Evolutionary conservation across 2,113 vertebrate species (phyloP).

Genomic region (Anarrhichthys ocellatus): DNA sequence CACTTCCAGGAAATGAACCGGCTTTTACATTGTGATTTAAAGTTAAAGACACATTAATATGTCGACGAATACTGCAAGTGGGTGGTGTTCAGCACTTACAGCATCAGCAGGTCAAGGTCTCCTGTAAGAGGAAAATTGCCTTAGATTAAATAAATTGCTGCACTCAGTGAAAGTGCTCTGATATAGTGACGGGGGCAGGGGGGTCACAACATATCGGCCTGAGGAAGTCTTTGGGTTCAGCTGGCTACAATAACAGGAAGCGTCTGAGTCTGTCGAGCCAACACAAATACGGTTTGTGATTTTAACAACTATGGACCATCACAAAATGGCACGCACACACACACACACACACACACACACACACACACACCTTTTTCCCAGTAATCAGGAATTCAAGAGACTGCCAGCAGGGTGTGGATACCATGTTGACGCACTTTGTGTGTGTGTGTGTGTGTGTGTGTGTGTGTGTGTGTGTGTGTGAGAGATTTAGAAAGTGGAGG

Average conservation of each 20-base stretch:
- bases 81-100: background rate
- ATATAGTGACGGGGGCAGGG: background rate
- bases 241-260: slow-evolving; percentile 65
- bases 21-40: background rate
- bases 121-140: background rate
- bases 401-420: slow-evolving; percentile 61
- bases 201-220: slow-evolving; percentile 31
- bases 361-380: slow-evolving; percentile 40
- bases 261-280: slow-evolving; percentile 43
- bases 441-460: slow-evolving; percentile 24
- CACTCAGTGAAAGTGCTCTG: slow-evolving; percentile 27
- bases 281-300: slow-evolving; percentile 55
- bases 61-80: background rate
- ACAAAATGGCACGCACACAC: slow-evolving; percentile 22
- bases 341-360: slow-evolving; percentile 8
- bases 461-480: slow-evolving; percentile 45
- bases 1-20: background rate
- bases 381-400: slow-evolving; percentile 40
- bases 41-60: background rate
- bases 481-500: background rate
- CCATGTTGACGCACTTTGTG: slow-evolving; percentile 52
- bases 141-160: slow-evolving; percentile 12
- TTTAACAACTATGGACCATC: slow-evolving; percentile 12
- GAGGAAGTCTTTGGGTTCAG: slow-evolving; percentile 54
- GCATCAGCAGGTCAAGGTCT: slow-evolving; percentile 6